Evolutionary conservation across 2,113 vertebrate species (phyloP).

Genomic region (Psilopsiagon aymara): DNA sequence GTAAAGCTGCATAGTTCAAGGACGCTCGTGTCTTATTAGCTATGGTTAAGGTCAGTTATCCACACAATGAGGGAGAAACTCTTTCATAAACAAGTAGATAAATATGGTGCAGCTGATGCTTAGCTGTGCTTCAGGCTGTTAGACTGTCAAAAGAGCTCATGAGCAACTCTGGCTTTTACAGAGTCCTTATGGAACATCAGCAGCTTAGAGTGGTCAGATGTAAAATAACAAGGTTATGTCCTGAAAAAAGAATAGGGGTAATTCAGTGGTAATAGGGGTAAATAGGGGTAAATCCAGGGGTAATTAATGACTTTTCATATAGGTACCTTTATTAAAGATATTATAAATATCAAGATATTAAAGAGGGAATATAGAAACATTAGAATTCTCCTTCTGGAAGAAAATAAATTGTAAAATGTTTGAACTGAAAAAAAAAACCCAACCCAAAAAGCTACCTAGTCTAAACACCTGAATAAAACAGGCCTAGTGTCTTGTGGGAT

Average conservation of each 20-base stretch:
- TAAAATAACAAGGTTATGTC: not conserved
- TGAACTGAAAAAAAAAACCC: not conserved
- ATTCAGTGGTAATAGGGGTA: too few relatives aligned
- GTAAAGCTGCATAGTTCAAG: slow-evolving; percentile 33
- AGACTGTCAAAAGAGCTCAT: not conserved
- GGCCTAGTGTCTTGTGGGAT: not conserved
- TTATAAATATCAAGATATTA: not conserved
- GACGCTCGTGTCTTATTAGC: slow-evolving; percentile 41
- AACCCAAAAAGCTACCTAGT: not conserved
- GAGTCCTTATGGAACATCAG: not conserved
- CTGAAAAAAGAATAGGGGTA: not conserved
- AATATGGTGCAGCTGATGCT: slow-evolving; percentile 52
- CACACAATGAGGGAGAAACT: slow-evolving; percentile 56
- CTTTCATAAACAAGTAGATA: slow-evolving; percentile 58
- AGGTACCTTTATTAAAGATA: not conserved
- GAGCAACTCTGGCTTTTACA: not conserved
- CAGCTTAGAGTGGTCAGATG: not conserved
- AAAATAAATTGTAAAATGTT: not conserved
- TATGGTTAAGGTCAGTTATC: slow-evolving; percentile 59
- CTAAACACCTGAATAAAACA: not conserved
- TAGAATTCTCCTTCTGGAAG: not conserved
- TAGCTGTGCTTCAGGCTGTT: not conserved
- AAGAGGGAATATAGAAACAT: not conserved
- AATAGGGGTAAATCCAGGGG: not conserved
- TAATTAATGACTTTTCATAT: rapidly evolving